Evolutionary conservation across 2,888 invertebrate species (phyloP), one percentile per base, ranked within the genome.

Genomic region (Drosophila mettleri): DNA sequence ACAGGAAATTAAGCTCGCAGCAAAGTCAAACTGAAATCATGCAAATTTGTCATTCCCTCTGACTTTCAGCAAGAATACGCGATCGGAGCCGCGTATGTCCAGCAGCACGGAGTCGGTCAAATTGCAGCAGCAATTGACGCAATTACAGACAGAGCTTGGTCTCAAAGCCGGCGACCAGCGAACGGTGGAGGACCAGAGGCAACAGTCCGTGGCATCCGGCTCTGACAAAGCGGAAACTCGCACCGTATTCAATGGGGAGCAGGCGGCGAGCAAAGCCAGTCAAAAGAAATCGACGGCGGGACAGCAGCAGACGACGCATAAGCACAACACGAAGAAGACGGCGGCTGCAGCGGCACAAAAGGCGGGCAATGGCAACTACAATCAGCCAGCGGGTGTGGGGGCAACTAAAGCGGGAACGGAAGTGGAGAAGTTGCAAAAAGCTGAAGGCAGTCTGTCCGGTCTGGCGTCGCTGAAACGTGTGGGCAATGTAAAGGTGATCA

Each of bases 401-500:
- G 18, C 76, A 3, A 62, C 8, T 27, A 78, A 80, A 14, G 72
- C 58, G 38, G 83, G 66, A 6, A 60, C 79, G 58, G 80, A 86
- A 60, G 81, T 90, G 61, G 83, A 86, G 68, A 90, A 89, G 3
- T 94, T 95, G 27, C 89, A 88, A 66, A 91, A 89, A 88, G 96
- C 96, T 5, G 95, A 94, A 89, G 97, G 97, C 22, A 97, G 96
- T 0, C 92, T 97, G 43, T 97, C 96, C 71, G 97, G 97, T 2
- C 91, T 97, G 70, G 95, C 97, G 14, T 95, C 96, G 14, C 92
- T 97, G 84, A 95, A 95, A 89, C 94, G 97, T 85, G 95, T 95
- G 51, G 97, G 96, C 39, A 96, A 97, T 89, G 97, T 97, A 8
- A 94, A 94, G 57, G 96, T 97, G 48, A 96, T 95, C 90, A 95